Conservation (phyloP, 2,113 vertebrate genomes). For the Todiramphus chloris region DNA sequence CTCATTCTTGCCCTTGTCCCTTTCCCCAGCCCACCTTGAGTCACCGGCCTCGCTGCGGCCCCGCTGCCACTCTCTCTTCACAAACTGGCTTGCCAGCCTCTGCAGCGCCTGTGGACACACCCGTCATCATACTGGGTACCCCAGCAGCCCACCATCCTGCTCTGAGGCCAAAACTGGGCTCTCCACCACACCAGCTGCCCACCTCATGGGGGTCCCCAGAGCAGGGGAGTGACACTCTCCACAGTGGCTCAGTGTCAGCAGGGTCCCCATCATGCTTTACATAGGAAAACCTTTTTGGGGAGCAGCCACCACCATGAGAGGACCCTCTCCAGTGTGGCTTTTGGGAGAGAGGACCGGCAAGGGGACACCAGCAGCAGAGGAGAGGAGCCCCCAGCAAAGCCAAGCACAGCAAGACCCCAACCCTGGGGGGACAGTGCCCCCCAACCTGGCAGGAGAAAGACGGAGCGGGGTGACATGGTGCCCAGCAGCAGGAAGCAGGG, state of each 20-base stretch:
- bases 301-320: neutral
- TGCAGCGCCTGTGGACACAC: conserved; percentile 80
- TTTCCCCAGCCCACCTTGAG: conserved; percentile 59
- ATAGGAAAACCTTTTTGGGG: fast-evolving
- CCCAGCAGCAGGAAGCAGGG: neutral
- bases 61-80: conserved; percentile 87
- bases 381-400: neutral
- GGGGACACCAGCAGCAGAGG: neutral
- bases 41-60: conserved; percentile 71
- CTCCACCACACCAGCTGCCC: fast-evolving
- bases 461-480: fast-evolving
- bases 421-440: fast-evolving
- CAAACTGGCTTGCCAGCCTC: conserved; percentile 83
- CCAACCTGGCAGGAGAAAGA: too few species aligned
- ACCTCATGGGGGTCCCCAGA: neutral
- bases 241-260: neutral
- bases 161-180: fast-evolving
- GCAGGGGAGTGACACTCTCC: neutral
- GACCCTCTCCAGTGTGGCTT: fast-evolving
- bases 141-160: fast-evolving
- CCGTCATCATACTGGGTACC: fast-evolving
- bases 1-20: neutral
- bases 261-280: neutral
- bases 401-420: neutral
- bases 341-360: neutral